Conservation (phyloP, 2,113 vertebrate genomes). For the Amblyopsis rosae region DNA sequence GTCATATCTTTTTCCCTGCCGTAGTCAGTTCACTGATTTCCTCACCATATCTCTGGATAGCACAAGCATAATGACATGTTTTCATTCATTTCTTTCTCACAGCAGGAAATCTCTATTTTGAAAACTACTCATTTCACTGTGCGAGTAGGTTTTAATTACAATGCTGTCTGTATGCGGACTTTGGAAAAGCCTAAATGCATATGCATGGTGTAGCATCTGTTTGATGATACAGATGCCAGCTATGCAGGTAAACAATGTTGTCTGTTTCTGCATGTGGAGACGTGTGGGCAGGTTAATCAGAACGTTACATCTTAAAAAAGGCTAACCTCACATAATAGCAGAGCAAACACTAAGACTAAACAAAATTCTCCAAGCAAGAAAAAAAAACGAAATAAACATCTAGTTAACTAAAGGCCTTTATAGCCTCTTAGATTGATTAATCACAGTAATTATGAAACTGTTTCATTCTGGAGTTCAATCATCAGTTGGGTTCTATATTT, state of each 20-base stretch:
- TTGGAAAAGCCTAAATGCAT: not conserved
- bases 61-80: not conserved
- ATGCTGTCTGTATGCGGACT: not conserved
- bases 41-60: not conserved
- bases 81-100: not conserved
- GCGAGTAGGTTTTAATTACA: not conserved
- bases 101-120: not conserved
- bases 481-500: slow-evolving; percentile 59
- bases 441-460: slow-evolving; percentile 30
- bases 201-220: too few relatives aligned
- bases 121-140: not conserved
- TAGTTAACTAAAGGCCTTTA: slow-evolving; percentile 1
- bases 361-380: not conserved
- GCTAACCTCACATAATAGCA: not conserved
- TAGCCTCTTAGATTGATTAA: slow-evolving; percentile 24
- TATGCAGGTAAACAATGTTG: not conserved
- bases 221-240: too few relatives aligned
- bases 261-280: too few relatives aligned
- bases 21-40: not conserved
- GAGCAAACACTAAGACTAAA: not conserved
- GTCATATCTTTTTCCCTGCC: not conserved
- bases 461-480: slow-evolving; percentile 32
- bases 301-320: too few relatives aligned
- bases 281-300: too few relatives aligned
- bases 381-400: not conserved